These are phyloP conservation scores for Odontothrips loti DNA, from an alignment of 2,888 invertebrate genomes.

Conservation along the genomic window DNA sequence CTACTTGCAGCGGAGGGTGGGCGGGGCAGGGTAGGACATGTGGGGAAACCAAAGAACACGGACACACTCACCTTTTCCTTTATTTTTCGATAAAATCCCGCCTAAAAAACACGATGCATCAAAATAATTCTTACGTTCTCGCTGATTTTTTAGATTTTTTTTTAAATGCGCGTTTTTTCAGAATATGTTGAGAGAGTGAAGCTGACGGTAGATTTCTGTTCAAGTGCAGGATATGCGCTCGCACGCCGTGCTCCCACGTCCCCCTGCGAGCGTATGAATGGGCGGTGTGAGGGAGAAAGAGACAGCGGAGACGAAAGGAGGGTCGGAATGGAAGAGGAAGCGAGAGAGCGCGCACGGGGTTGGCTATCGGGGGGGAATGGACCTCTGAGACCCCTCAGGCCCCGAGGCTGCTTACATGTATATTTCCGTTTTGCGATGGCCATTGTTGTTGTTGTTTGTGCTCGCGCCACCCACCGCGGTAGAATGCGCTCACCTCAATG, in stretches of 20 bases:
- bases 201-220: too few species aligned
- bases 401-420: conserved; percentile 10
- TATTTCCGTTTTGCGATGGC: conserved; percentile 24
- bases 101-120: too few species aligned
- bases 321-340: not conserved
- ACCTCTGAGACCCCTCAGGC: not conserved
- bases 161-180: too few species aligned
- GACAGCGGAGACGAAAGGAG: not conserved
- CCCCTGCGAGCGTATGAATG: not conserved
- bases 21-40: not conserved
- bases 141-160: too few species aligned
- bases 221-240: not conserved
- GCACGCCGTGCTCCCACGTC: not conserved
- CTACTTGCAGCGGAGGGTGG: not conserved
- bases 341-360: not conserved
- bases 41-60: not conserved
- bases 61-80: too few species aligned
- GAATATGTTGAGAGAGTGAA: too few species aligned
- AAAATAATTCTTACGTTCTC: too few species aligned
- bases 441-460: not conserved
- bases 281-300: too few species aligned
- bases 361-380: too few species aligned
- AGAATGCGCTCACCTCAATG: conserved; percentile 3
- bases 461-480: not conserved
- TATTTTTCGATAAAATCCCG: too few species aligned